Base-by-base conservation (phyloP, 64 coral and sea anemone genomes). In the Pocillopora verrucosa region DNA sequence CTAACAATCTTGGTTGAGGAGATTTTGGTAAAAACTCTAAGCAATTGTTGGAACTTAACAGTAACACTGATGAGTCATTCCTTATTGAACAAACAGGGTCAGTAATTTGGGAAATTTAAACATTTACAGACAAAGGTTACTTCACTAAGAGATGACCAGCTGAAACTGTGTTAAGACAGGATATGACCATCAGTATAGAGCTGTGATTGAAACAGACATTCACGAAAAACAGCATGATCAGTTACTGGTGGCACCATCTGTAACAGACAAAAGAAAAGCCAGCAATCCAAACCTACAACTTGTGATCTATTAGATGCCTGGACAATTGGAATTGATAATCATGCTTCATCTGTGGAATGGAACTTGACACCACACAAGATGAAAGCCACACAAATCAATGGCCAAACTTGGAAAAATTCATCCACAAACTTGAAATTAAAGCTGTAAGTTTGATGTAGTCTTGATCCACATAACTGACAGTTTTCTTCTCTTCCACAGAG, bases 381-480 rank as follows among this genome's bases (percentile, higher is more conserved):
- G 16, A 83, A 0, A 57, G 15, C 82, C 82, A 85, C 16, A 85
- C 65, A 72, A 84, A 67, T 67, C 19, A 22, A 64, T 24, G 65
- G 5, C 65, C 63, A 15, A 13, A 67, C 64, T 67, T 67, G 16
- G 16, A 19, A 16, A 64, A 67, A 67, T 67, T 22, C 64, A 20
- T 63, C 11, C 22, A 24, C 67, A 70, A 70, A 25, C 67, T 70
- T 30, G 67, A 30, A 26, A 26, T n/a, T 63, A 11, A 63, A 63
- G 61, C 61, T 11, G 11, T 13, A 13, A 17, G 61, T 11, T 11
- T 70, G 67, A 70, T 70, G 19, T 5, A 70, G n/a, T 24, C 25
- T 70, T 24, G 10, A 22, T 70, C 67, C 22, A 24, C 5, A 20
- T 24, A 7, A 26, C 10, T 25, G 6, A 25, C 20, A 63, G 11